Base-by-base conservation (phyloP, 2,888 invertebrate species). In the Cheilosia pagana region DNA sequence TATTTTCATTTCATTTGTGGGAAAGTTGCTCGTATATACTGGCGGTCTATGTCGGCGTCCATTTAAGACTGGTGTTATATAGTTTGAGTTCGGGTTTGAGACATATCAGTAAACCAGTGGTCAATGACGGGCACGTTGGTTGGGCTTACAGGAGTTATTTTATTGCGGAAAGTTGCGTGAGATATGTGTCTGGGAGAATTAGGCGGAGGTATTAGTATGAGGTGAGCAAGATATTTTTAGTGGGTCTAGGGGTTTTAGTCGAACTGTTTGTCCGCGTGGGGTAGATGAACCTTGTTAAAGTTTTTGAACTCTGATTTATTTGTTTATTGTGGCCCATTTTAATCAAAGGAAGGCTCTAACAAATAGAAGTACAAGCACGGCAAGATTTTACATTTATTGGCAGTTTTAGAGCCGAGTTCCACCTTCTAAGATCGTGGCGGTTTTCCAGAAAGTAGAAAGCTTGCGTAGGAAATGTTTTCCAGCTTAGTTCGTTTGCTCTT, bases 1-100 rank as follows among this genome's bases (percentile, higher is more conserved):
- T 63, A 63, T 78, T 83, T 74, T 55, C 60, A 63, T 59, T 63
- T 62, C 41, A 59, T 83, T 71, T 71, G 65, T 16, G n/a, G 62
- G 6, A 72, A 78, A 78, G 55, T 68, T 79, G 75, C 41, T 62
- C 65, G 0, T 70, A n/a, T n/a, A n/a, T n/a, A 25, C 41, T 7
- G 19, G 25, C 3, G 14, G 50, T 12, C 35, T 65, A 39, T 57
- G 63, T 45, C 50, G 68, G 63, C 48, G 62, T 81, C 68, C 68
- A 55, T 62, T 79, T 45, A 62, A n/a, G 74, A 63, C 48, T 53
- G 41, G 50, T 68, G 74, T 19, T 41, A 35, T n/a, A 67, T 25
- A 43, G 52, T 41, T 39, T 45, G 14, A 59, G 53, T 52, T 63
- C 8, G 43, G 43, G 60, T 25, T 48, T 53, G 28, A 19, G 60